Conservation (phyloP, 2,113 vertebrate species). For the Ardeotis arabs region DNA sequence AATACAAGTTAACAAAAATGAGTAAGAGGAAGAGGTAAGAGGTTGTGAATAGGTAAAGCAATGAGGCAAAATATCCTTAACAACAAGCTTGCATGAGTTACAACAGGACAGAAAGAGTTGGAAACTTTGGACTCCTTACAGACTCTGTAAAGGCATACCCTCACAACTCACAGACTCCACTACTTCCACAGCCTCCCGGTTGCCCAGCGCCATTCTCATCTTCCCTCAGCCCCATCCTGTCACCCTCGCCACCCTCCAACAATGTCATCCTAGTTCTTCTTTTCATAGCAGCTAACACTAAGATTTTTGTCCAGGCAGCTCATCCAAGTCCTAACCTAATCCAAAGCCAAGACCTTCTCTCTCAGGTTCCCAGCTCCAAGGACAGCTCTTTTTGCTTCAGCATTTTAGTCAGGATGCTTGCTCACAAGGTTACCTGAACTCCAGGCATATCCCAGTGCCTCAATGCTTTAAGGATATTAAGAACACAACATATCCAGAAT, state of each 20-base stretch:
- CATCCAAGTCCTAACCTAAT: background rate
- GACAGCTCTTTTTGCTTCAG: background rate
- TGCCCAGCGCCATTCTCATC: background rate
- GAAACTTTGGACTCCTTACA: background rate
- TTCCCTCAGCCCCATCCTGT: background rate
- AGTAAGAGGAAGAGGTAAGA: background rate
- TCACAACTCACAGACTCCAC: background rate
- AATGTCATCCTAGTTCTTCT: background rate
- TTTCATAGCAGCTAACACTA: background rate
- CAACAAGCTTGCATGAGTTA: background rate
- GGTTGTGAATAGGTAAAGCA: background rate
- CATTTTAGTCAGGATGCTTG: no score
- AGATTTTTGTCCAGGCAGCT: background rate
- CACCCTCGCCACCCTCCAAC: background rate
- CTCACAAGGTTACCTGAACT: background rate
- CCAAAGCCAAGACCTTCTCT: background rate
- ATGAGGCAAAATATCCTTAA: background rate
- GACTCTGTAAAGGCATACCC: background rate
- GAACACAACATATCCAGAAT: background rate
- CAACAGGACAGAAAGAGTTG: background rate
- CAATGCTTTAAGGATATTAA: background rate
- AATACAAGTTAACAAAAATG: background rate
- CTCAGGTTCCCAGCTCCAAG: background rate
- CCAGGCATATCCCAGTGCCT: background rate
- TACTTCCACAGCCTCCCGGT: background rate